A percentile compares a stretch with the other conserved stretches of the same genome.
phyloP scores from a whole-genome alignment of 2,113 vertebrate genomes.

The Paratilapia polleni region DNA sequence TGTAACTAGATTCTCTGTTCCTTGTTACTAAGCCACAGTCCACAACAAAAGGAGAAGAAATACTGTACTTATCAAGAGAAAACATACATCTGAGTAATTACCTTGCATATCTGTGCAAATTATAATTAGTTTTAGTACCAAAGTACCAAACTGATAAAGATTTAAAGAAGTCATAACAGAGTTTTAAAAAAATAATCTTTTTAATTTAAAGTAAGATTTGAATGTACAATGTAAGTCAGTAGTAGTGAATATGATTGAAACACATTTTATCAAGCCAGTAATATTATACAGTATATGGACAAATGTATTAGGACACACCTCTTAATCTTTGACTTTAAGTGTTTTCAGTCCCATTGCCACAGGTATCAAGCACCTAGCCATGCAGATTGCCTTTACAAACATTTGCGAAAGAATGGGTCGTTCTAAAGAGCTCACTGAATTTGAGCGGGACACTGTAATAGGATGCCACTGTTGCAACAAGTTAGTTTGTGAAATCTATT shows the following conservation, averaged over 20 bases:
- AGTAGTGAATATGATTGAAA: not conserved
- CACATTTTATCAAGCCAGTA: no score
- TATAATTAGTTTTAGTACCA: not conserved
- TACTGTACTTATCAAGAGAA: conserved; percentile 27
- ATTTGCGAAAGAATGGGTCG: not conserved
- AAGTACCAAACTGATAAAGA: not conserved
- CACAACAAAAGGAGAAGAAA: conserved; percentile 71
- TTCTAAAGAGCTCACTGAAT: not conserved
- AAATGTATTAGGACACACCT: no score
- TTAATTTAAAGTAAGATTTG: not conserved
- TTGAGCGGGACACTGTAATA: not conserved
- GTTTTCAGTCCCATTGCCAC: no score
- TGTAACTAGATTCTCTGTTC: conserved; percentile 78
- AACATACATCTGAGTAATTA: conserved; percentile 8
- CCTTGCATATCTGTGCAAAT: not conserved
- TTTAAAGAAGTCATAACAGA: not conserved
- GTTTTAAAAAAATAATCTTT: not conserved
- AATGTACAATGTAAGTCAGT: not conserved
- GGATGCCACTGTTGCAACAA: not conserved
- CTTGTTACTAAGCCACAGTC: conserved; percentile 77
- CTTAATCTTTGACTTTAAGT: no score
- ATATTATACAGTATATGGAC: no score
- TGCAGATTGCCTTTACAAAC: not conserved
- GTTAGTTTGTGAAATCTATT: not conserved
- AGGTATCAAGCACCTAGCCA: not conserved